A percentile compares a stretch with the other conserved stretches of the same genome.
These are phyloP conservation scores for Luperina nickerlii DNA, from an alignment of 2,888 invertebrate species.

Conservation along the genomic window DNA sequence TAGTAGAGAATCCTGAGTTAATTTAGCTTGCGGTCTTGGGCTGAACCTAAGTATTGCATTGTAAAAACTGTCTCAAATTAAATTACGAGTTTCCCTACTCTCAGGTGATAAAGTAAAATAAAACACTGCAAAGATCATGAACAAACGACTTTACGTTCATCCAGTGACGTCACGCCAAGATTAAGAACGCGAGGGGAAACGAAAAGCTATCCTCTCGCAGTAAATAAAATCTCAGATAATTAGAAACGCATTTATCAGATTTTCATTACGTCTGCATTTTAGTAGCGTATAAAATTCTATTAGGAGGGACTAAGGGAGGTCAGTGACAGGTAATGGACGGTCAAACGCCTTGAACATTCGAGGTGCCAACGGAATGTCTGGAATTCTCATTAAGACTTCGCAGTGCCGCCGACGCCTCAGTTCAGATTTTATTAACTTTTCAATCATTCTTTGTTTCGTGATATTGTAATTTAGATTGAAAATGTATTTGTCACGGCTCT, in stretches of 20 bases:
- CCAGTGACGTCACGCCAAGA: slow-evolving; percentile 14
- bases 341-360: slow-evolving; percentile 32
- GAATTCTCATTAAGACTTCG: slow-evolving; percentile 56
- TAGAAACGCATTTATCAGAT: slow-evolving; percentile 46
- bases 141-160: slow-evolving; percentile 31
- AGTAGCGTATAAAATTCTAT: slow-evolving; percentile 20
- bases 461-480: slow-evolving; percentile 52
- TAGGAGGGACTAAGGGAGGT: neutral
- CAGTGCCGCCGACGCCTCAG: slow-evolving; percentile 4
- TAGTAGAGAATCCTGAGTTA: neutral
- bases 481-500: slow-evolving; percentile 32
- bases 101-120: slow-evolving; percentile 22
- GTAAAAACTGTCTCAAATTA: slow-evolving; percentile 18
- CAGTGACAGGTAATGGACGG: slow-evolving; percentile 24
- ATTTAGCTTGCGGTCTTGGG: neutral
- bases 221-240: slow-evolving; percentile 46
- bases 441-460: slow-evolving; percentile 16
- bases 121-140: slow-evolving; percentile 30
- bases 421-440: slow-evolving; percentile 45
- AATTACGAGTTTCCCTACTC: slow-evolving; percentile 10
- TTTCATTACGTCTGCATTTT: slow-evolving; percentile 44
- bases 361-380: slow-evolving; percentile 40
- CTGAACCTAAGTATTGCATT: neutral
- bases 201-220: slow-evolving; percentile 9
- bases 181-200: slow-evolving; percentile 20